Evolutionary conservation across 2,888 invertebrate genomes (phyloP).

Genomic region (Acholoe squamosa): DNA sequence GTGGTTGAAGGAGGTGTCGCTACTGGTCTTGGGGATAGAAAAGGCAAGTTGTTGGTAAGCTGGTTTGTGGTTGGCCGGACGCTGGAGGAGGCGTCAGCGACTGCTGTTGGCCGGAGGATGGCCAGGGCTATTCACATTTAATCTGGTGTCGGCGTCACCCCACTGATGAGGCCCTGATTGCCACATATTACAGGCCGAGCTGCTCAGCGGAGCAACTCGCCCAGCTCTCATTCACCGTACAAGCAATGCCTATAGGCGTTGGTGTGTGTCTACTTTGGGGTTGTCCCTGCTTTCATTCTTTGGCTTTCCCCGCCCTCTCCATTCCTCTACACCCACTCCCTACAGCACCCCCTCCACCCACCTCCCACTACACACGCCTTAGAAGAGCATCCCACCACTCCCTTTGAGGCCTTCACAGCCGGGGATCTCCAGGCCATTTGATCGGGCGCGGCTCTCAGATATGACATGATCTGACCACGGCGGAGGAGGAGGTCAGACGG

Average conservation of each 20-base stretch:
- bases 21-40: not conserved
- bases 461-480: constrained; percentile 21
- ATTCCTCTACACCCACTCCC: not conserved
- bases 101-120: not conserved
- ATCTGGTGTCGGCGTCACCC: constrained; percentile 23
- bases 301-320: not conserved
- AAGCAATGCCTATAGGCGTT: not conserved
- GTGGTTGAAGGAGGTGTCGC: not conserved
- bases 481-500: not conserved
- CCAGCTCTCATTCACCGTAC: not conserved
- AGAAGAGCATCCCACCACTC: not conserved
- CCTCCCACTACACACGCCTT: not conserved
- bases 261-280: not conserved
- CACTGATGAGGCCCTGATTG: constrained; percentile 51
- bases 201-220: not conserved
- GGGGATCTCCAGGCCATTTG: not conserved
- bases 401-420: not conserved
- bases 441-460: not conserved
- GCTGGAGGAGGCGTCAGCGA: not conserved
- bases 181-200: constrained; percentile 45
- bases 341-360: not conserved
- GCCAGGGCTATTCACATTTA: constrained; percentile 42
- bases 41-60: constrained; percentile 40
- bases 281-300: not conserved
- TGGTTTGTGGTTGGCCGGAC: constrained; percentile 35